phyloP scores from a whole-genome alignment of 2,113 vertebrate genomes.

The Gymnarchus niloticus region DNA sequence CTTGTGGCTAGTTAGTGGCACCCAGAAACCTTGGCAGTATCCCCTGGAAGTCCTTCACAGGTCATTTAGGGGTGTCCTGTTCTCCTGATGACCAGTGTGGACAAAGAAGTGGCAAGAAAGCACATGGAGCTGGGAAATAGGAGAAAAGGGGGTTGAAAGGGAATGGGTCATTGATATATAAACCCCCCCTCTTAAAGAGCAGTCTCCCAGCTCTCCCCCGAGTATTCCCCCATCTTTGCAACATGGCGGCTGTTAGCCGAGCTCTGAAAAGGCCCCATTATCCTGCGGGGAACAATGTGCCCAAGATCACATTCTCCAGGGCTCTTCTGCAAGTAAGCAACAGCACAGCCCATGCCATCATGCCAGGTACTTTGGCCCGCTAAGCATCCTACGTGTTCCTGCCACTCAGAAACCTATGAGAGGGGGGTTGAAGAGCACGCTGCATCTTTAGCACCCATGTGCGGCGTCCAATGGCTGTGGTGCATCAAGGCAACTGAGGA shows the following conservation, averaged over 20 bases:
- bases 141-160: slow-evolving; percentile 34
- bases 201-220: slow-evolving; percentile 66
- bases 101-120: background rate
- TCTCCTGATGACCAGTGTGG: background rate
- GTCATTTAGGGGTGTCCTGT: background rate
- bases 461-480: background rate
- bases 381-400: slow-evolving; percentile 35
- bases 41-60: background rate
- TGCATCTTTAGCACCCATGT: background rate
- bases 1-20: background rate
- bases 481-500: background rate
- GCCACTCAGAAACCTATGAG: slow-evolving; percentile 29
- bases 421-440: slow-evolving; percentile 35
- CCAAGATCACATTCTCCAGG: slow-evolving; percentile 63
- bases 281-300: slow-evolving; percentile 62
- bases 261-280: slow-evolving; percentile 67
- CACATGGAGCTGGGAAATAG: slow-evolving; percentile 32
- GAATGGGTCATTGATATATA: slow-evolving; percentile 43
- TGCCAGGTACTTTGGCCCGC: slow-evolving; percentile 32
- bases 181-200: slow-evolving; percentile 62
- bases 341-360: slow-evolving; percentile 45
- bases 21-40: background rate
- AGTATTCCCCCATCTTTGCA: slow-evolving; percentile 36
- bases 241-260: slow-evolving; percentile 35
- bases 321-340: slow-evolving; percentile 53